phyloP scores from a whole-genome alignment of 2,888 invertebrate species.

The Lepetodrilus schrolli region DNA sequence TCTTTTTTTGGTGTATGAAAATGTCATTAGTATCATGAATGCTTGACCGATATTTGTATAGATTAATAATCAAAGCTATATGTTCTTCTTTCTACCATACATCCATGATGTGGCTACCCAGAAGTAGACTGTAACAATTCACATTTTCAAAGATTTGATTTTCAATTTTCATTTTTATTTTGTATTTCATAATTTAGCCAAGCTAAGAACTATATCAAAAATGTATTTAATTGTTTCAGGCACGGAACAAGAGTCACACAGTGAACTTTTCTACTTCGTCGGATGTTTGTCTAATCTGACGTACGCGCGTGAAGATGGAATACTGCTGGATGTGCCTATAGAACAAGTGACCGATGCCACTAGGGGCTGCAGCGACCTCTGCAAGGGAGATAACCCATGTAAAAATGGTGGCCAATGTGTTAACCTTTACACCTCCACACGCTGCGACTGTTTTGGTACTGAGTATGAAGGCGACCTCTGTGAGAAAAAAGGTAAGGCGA shows the following conservation, averaged over 20 bases:
- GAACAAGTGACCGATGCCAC: constrained; percentile 45
- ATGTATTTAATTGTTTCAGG: too few relatives aligned
- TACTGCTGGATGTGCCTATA: constrained; percentile 42
- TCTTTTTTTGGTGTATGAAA: too few relatives aligned
- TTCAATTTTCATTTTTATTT: too few relatives aligned
- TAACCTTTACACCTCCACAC: constrained; percentile 91
- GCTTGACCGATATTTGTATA: too few relatives aligned
- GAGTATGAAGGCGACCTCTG: constrained; percentile 93
- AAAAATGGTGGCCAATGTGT: constrained; percentile 91
- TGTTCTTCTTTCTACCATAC: too few relatives aligned
- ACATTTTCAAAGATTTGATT: too few relatives aligned
- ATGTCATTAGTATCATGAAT: too few relatives aligned
- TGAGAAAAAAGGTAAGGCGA: constrained; percentile 88
- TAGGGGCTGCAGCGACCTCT: constrained; percentile 87
- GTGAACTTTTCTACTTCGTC: constrained; percentile 45
- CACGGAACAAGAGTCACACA: background rate
- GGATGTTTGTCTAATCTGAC: constrained; percentile 60
- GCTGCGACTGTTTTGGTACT: constrained; percentile 95
- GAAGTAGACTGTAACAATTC: too few relatives aligned
- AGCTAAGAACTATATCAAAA: too few relatives aligned
- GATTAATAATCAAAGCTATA: too few relatives aligned
- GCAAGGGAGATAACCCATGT: constrained; percentile 83
- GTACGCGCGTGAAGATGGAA: constrained; percentile 46
- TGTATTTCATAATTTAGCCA: too few relatives aligned
- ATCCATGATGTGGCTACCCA: too few relatives aligned